Conservation (phyloP, 1,140 invertebrate genomes). For the Lucilia sericata region DNA sequence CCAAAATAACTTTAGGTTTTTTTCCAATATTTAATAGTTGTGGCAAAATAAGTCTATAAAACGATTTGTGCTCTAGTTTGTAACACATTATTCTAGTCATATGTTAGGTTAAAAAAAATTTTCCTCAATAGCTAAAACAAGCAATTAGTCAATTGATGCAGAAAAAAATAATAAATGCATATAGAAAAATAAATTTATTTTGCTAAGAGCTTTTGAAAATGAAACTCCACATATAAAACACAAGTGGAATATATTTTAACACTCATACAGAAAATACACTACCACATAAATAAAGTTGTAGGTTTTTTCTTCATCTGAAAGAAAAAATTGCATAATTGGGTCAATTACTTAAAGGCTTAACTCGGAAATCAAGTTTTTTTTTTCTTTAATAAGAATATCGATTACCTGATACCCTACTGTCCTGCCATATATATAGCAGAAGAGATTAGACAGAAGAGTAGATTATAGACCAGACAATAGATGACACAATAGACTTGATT, state of each 20-base stretch:
- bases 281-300: neutral
- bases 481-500: no score
- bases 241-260: neutral
- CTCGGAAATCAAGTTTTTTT: constrained; percentile 36
- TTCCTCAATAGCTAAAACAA: neutral
- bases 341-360: constrained; percentile 40
- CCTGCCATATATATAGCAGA: no score
- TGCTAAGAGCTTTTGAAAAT: constrained; percentile 7
- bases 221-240: neutral
- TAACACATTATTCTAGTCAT: neutral
- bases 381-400: neutral
- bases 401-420: neutral
- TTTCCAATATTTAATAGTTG: neutral
- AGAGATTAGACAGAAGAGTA: no score
- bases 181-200: neutral
- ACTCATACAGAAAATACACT: neutral
- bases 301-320: constrained; percentile 6
- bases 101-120: neutral
- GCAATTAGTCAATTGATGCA: constrained; percentile 32
- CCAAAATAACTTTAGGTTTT: neutral
- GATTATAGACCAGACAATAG: no score
- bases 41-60: neutral
- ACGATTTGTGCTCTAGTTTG: neutral
- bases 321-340: constrained; percentile 41
- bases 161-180: neutral